Evolutionary conservation across 1,140 invertebrate species (phyloP), one percentile per base, ranked within the genome.

Genomic region (Vollenhovia emeryi): DNA sequence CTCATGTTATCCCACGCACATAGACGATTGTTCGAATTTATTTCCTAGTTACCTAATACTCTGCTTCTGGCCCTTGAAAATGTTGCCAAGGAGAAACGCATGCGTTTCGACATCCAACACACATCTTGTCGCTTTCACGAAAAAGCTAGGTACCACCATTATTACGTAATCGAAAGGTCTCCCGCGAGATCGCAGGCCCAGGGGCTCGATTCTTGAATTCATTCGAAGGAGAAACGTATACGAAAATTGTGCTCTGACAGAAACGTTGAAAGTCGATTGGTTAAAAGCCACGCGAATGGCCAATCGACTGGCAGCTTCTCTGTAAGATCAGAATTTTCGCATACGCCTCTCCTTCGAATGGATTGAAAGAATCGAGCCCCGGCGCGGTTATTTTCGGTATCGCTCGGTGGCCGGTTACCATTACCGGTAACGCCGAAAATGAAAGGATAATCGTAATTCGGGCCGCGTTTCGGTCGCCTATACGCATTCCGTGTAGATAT

Each of bases 401-500:
- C 21, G 48, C 21, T 59, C 27, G 57, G 18, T 7, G 11, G n/a
- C 50, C 36, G 21, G 1, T 50, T 11, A 5, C n/a, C 21, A n/a
- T n/a, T 21, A 45, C 11, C 40, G 7, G 40, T n/a, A 50, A 9
- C 15, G 6, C 36, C 24, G 9, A 45, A 48, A 62, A 62, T 0
- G 57, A 48, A 68, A 79, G n/a, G 30, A 27, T 21, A 52, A 52
- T 40, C 57, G 36, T 33, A 43, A 68, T 33, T 50, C 60, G 75
- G 59, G 13, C n/a, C 8, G 62, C 75, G 33, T 27, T 21, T n/a
- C n/a, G 36, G 40, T 69, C 21, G 15, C n/a, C 8, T 15, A 11
- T 68, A 2, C 9, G 6, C 64, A 71, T 80, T 80, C 24, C 64
- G 9, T n/a, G 36, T 45, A 57, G 50, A 82, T 73, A 71, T 45